Evolutionary conservation across 2,797 vertebrate species (phyloP).

Genomic region (Huso huso): DNA sequence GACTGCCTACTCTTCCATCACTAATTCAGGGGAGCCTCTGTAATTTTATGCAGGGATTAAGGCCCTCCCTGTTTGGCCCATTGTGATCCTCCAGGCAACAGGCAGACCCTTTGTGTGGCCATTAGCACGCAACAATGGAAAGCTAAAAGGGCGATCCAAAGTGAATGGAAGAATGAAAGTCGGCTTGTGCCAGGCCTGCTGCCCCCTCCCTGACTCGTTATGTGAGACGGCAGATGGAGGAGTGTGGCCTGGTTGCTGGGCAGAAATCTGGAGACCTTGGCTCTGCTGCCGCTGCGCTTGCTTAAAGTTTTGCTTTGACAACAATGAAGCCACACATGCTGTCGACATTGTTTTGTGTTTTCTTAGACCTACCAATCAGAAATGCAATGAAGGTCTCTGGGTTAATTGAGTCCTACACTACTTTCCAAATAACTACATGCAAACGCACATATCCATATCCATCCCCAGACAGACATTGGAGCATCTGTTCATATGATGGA

Average conservation of each 20-base stretch:
- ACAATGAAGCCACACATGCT: slow-evolving; percentile 27
- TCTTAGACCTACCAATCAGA: slow-evolving; percentile 10
- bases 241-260: slow-evolving; percentile 67
- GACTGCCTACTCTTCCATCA: slow-evolving; percentile 39
- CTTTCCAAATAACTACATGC: no score
- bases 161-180: slow-evolving; percentile 54
- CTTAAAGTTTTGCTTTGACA: slow-evolving; percentile 22
- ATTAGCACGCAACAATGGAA: slow-evolving; percentile 62
- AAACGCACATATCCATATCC: no score
- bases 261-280: slow-evolving; percentile 52
- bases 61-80: slow-evolving; percentile 40
- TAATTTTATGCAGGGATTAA: slow-evolving; percentile 48
- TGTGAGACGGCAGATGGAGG: slow-evolving; percentile 63
- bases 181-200: slow-evolving; percentile 56
- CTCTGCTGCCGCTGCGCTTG: slow-evolving; percentile 30
- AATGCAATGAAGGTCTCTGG: slow-evolving; percentile 9
- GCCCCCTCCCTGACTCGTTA: slow-evolving; percentile 44
- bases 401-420: no score
- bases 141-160: slow-evolving; percentile 50
- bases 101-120: slow-evolving; percentile 57
- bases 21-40: slow-evolving; percentile 46
- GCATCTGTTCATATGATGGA: no score
- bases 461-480: no score
- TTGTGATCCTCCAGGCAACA: slow-evolving; percentile 51
- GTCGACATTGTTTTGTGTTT: slow-evolving; percentile 9